phyloP scores from a whole-genome alignment of 2,888 invertebrate genomes.

The Penaeus monodon region DNA sequence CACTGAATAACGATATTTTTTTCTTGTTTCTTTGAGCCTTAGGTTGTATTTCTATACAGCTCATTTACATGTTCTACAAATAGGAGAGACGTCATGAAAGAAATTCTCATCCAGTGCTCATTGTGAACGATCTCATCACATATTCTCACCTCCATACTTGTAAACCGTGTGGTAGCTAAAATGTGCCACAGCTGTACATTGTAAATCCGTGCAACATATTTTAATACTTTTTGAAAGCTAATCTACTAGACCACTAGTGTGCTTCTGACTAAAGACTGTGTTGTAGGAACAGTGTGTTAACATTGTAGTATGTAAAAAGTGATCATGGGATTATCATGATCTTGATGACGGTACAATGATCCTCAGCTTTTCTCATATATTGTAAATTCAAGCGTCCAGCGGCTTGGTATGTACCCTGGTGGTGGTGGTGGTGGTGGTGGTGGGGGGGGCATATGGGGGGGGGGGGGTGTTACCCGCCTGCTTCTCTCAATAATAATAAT shows the following conservation, averaged over 20 bases:
- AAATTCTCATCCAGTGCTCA: no score
- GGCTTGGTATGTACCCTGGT: slow-evolving; percentile 10
- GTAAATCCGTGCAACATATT: slow-evolving; percentile 50
- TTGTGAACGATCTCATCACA: no score
- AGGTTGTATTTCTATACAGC: slow-evolving; percentile 2
- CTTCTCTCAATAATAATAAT: no score
- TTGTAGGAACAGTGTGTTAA: slow-evolving; percentile 51
- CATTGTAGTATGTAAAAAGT: slow-evolving; percentile 11
- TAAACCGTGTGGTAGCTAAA: no score
- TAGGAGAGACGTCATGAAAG: no score
- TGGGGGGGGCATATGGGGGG: neutral
- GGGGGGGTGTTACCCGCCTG: neutral
- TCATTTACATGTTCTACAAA: no score
- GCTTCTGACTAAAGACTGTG: slow-evolving; percentile 50
- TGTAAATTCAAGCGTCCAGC: neutral
- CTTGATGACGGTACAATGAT: slow-evolving; percentile 46
- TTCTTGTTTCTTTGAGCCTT: neutral
- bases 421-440: slow-evolving; percentile 29
- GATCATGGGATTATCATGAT: neutral
- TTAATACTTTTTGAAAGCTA: slow-evolving; percentile 47
- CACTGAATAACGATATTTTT: neutral
- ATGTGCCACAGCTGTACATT: slow-evolving; percentile 24
- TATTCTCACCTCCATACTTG: no score
- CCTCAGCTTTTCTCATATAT: slow-evolving; percentile 47
- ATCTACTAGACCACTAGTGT: slow-evolving; percentile 47